Evolutionary conservation across 1,140 invertebrate genomes (phyloP), one percentile per base, ranked within the genome.

Genomic region (Cyclargus thomasi): DNA sequence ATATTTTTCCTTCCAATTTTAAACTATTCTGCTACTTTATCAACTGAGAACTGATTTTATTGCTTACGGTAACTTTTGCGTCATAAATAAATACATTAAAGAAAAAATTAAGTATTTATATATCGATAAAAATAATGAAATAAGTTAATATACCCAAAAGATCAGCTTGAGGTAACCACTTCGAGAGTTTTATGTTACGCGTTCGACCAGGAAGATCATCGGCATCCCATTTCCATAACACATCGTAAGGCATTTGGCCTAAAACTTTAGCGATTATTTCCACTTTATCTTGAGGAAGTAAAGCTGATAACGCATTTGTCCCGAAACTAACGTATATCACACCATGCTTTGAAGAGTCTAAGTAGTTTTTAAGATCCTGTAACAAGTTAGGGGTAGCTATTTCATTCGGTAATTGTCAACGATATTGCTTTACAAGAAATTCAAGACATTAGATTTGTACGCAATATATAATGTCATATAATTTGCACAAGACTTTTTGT

Each of bases 271-370:
- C 68, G 17, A 93, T 85, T 14, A 77, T 77, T 53, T 85, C 69
- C 20, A 82, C 64, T 18, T 83, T 85, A 11, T 81, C 72, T 7
- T 70, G 23, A 0, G 88, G 81, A 57, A 93, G 72, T 16, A 85
- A 73, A 1, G 75, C 68, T 47, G 86, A 81, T 66, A 83, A 81
- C 0, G 92, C 70, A 35, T 86, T 91, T 8, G 90, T 90, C 3
- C 92, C 92, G 14, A 93, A 79, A 70, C 91, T 92, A 68, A 93
- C 89, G 63, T 92, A 92, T 67, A 86, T 80, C 0, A 83, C 78
- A 16, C 82, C 82, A 64, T 81, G 65, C 23, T 69, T 70, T 3
- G 76, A 79, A 39, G 68, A 67, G 62, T 82, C 75, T 18, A 81
- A 65, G 53, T 74, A 83, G 14, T 39, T 22, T 63, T 82, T 64